Evolutionary conservation across 1,140 invertebrate genomes (phyloP), one percentile per base, ranked within the genome.

Genomic region (Eulimnadia texana): DNA sequence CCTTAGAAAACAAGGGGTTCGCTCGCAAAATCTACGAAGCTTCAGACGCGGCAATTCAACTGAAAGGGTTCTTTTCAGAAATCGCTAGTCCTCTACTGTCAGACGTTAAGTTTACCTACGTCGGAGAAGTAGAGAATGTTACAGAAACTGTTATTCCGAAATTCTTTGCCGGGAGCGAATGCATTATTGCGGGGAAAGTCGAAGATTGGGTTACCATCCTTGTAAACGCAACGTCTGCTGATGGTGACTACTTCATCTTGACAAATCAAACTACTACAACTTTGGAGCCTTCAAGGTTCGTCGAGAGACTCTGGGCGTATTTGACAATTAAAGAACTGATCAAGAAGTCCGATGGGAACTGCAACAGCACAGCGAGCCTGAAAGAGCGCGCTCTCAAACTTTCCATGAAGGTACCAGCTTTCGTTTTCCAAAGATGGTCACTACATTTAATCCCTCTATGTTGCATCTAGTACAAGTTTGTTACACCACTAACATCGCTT

Each of bases 11-110:
- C 70, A 68, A 77, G 19, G 84, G 83, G 2, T 82, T 85, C 68
- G 79, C 82, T 61, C 74, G 84, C 23, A 82, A 82, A 69, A 87
- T 88, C 56, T 86, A 86, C 69, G 84, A 84, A 71, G 84, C 79
- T 33, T 75, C 82, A 0, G 84, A 87, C 71, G 82, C 84, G 3
- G 76, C 78, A 60, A 70, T 85, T 20, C 84, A 88, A 70, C 73
- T 87, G 9, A 74, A 79, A 49, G 78, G 82, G 67, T 86, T 88
- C 72, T 88, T 85, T 72, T 75, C 78, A 50, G 79, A 85, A 72
- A 78, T 88, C 50, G 79, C 84, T 1, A 84, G 82, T 0, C 84
- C 84, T 2, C 68, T 86, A 1, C 72, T 86, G 16, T 72, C 80
- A 0, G 78, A 86, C 66, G 78, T 86, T 20, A 77, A 77, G 2